A percentile compares a stretch with the other conserved stretches of the same genome.
phyloP scores from a whole-genome alignment of 2,113 vertebrate genomes.

The Lutjanus erythropterus region DNA sequence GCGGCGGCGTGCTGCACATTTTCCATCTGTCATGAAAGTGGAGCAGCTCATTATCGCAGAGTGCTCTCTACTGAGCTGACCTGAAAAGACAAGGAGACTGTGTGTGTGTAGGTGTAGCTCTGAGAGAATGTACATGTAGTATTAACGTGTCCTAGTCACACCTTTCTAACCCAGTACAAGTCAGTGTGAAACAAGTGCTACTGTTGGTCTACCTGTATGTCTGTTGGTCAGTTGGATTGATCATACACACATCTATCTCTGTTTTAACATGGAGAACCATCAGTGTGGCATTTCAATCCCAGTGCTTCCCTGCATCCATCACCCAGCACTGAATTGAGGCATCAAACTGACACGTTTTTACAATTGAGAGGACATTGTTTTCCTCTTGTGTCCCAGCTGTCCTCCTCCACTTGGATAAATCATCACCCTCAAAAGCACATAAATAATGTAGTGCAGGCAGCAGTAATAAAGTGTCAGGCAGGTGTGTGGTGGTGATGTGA shows the following conservation, averaged over 20 bases:
- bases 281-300: conserved; percentile 10
- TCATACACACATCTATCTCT: background rate
- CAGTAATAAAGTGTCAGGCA: conserved; percentile 33
- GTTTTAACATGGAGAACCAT: background rate
- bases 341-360: conserved; percentile 31
- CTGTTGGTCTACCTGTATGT: background rate
- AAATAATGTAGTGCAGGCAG: conserved; percentile 61
- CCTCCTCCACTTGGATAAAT: conserved; percentile 52
- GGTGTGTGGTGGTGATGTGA: conserved; percentile 12
- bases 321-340: conserved; percentile 16
- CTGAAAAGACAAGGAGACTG: conserved; percentile 75
- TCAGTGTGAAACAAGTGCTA: background rate
- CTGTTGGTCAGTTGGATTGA: conserved; percentile 12
- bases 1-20: conserved; percentile 74
- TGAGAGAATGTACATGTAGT: conserved; percentile 30
- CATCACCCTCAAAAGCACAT: conserved; percentile 54
- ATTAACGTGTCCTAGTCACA: conserved; percentile 27
- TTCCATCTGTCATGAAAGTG: conserved; percentile 87
- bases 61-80: conserved; percentile 82
- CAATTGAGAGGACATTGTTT: conserved; percentile 25
- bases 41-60: conserved; percentile 84
- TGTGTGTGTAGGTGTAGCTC: conserved; percentile 40
- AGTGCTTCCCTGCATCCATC: conserved; percentile 27
- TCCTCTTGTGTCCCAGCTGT: conserved; percentile 27
- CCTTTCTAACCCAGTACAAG: background rate